phyloP scores from a whole-genome alignment of 2,888 invertebrate genomes.

The Eupithecia inturbata region DNA sequence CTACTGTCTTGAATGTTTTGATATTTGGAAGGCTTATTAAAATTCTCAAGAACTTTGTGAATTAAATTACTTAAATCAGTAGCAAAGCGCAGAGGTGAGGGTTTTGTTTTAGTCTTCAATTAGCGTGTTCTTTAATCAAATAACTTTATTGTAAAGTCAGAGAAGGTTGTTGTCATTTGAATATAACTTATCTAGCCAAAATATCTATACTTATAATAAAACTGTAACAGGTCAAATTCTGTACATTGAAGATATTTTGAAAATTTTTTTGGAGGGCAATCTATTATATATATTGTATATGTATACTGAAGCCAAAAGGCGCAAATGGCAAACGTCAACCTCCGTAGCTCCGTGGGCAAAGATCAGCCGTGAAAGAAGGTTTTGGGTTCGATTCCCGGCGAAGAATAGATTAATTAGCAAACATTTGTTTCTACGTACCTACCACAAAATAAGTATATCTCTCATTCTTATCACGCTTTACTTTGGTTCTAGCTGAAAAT shows the following conservation, averaged over 20 bases:
- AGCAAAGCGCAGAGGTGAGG: slow-evolving; percentile 13
- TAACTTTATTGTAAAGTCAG: slow-evolving; percentile 5
- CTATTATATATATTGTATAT: too few relatives aligned
- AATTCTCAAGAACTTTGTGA: slow-evolving; percentile 64
- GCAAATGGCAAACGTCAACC: too few relatives aligned
- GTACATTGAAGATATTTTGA: too few relatives aligned
- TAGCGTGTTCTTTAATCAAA: background rate
- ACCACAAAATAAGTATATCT: background rate
- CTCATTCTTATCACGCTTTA: background rate
- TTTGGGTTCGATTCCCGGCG: too few relatives aligned
- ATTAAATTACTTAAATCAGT: slow-evolving; percentile 59
- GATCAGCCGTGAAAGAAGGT: background rate
- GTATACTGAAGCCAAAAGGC: too few relatives aligned
- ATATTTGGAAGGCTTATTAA: slow-evolving; percentile 62
- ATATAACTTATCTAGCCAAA: background rate
- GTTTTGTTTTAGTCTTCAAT: slow-evolving; percentile 1
- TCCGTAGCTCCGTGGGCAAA: background rate
- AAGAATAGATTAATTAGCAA: too few relatives aligned
- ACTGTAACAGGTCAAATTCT: too few relatives aligned
- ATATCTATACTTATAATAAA: too few relatives aligned
- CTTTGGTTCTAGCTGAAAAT: background rate
- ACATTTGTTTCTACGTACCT: too few relatives aligned
- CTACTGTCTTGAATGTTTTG: slow-evolving; percentile 60
- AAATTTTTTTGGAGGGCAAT: too few relatives aligned
- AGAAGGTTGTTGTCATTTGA: background rate